Evolutionary conservation across 2,888 invertebrate genomes (phyloP).

Genomic region (Ommatoiulus sabulosus): DNA sequence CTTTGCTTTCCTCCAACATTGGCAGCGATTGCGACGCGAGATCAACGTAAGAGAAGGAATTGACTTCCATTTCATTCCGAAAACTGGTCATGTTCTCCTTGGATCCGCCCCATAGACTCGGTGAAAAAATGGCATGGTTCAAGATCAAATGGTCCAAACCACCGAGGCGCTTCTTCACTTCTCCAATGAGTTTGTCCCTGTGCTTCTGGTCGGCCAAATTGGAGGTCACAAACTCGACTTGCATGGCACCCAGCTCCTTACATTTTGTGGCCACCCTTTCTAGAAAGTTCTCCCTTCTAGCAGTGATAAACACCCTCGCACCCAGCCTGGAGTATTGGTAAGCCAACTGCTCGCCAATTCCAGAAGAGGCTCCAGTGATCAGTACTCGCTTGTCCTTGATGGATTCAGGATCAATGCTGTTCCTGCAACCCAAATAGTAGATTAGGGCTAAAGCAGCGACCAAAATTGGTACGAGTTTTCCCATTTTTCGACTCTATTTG

Average conservation of each 20-base stretch:
- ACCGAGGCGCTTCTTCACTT: neutral
- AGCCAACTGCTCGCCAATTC: slow-evolving; percentile 46
- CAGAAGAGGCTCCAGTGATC: slow-evolving; percentile 53
- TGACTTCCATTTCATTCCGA: slow-evolving; percentile 63
- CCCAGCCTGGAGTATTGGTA: slow-evolving; percentile 52
- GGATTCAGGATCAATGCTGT: slow-evolving; percentile 27
- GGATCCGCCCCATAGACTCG: neutral
- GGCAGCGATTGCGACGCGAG: slow-evolving; percentile 65
- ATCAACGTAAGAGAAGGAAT: slow-evolving; percentile 66
- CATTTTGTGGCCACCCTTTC: slow-evolving; percentile 50
- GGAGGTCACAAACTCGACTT: slow-evolving; percentile 38
- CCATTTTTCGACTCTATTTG: neutral
- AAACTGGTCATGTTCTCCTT: neutral
- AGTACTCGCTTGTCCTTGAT: slow-evolving; percentile 33
- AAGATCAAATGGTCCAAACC: slow-evolving; percentile 48
- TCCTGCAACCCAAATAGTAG: neutral
- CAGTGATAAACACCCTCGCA: slow-evolving; percentile 41
- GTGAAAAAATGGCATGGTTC: slow-evolving; percentile 20
- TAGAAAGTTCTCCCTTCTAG: slow-evolving; percentile 2
- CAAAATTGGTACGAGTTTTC: neutral
- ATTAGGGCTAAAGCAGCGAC: neutral
- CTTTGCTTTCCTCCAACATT: slow-evolving; percentile 63
- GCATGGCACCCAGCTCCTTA: slow-evolving; percentile 18
- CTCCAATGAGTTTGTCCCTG: neutral
- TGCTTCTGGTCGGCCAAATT: slow-evolving; percentile 38